These are phyloP conservation scores for Blastobasis adustella DNA, from an alignment of 2,888 invertebrate genomes.

Conservation along the genomic window DNA sequence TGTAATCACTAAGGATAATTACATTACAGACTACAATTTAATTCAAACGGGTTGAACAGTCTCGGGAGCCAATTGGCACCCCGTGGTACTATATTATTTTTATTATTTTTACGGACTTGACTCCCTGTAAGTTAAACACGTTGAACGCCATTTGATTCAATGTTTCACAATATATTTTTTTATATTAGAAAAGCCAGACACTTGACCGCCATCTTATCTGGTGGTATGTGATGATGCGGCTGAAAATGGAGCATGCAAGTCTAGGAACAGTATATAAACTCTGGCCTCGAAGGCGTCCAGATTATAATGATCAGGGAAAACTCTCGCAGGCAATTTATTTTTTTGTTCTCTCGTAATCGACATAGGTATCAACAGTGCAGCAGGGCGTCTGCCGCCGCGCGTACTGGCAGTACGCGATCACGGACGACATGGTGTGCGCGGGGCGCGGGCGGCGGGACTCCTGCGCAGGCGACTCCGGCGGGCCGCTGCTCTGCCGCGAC, in stretches of 20 bases:
- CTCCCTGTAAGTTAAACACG: no score
- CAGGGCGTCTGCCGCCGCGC: slow-evolving; percentile 85
- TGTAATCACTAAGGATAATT: no score
- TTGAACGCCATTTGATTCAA: no score
- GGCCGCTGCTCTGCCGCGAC: slow-evolving; percentile 75
- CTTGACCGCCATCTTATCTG: no score
- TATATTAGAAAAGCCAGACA: not conserved
- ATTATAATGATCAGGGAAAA: not conserved
- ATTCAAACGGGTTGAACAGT: no score
- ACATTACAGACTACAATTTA: no score
- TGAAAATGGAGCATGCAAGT: no score
- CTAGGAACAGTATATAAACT: not conserved
- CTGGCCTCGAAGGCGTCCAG: not conserved
- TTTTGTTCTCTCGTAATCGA: not conserved
- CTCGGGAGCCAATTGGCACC: no score
- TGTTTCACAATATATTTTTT: not conserved
- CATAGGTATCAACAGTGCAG: slow-evolving; percentile 88
- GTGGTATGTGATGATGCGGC: no score
- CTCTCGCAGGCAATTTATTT: no score
- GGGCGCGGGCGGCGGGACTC: slow-evolving; percentile 92
- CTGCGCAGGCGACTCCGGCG: slow-evolving; percentile 88
- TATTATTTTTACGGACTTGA: no score
- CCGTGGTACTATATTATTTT: no score
- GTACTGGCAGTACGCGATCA: slow-evolving; percentile 90
- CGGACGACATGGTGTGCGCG: slow-evolving; percentile 95